Evolutionary conservation across 2,888 invertebrate genomes (phyloP).

Genomic region (Mechanitis mazaeus): DNA sequence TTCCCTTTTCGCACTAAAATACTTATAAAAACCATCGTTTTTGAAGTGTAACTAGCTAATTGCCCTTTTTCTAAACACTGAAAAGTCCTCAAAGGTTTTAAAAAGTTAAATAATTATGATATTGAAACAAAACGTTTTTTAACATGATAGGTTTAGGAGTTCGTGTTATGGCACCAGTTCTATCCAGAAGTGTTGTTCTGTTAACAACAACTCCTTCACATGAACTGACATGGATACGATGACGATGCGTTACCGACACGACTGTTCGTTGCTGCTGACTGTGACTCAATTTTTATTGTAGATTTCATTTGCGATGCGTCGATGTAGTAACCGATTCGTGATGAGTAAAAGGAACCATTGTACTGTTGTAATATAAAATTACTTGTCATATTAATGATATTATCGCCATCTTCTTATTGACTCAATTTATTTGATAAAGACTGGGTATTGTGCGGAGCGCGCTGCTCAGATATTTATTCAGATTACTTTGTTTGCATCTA

Average conservation of each 20-base stretch:
- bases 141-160: too few relatives aligned
- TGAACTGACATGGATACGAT: slow-evolving; percentile 10
- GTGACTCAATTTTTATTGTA: slow-evolving; percentile 14
- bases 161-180: too few relatives aligned
- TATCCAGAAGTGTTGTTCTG: not conserved
- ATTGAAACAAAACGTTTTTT: too few relatives aligned
- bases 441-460: slow-evolving; percentile 31
- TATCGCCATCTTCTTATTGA: slow-evolving; percentile 28
- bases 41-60: too few relatives aligned
- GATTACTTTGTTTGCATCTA: slow-evolving; percentile 38
- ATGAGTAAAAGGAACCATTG: slow-evolving; percentile 34
- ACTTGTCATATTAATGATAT: slow-evolving; percentile 36
- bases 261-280: slow-evolving; percentile 8
- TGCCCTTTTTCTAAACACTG: too few relatives aligned
- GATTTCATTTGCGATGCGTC: slow-evolving; percentile 33
- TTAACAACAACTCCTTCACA: not conserved
- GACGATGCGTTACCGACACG: slow-evolving; percentile 25
- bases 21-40: too few relatives aligned
- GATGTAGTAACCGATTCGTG: slow-evolving; percentile 33
- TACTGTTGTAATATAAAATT: slow-evolving; percentile 33
- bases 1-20: too few relatives aligned
- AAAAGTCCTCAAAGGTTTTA: too few relatives aligned
- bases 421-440: slow-evolving; percentile 30
- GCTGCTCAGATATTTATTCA: slow-evolving; percentile 31
- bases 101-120: too few relatives aligned